Percentiles rank a stretch among this genome's conserved stretches.
These are phyloP conservation scores for Danaus melanippus DNA, from an alignment of 1,140 invertebrate genomes.

Conservation along the genomic window DNA sequence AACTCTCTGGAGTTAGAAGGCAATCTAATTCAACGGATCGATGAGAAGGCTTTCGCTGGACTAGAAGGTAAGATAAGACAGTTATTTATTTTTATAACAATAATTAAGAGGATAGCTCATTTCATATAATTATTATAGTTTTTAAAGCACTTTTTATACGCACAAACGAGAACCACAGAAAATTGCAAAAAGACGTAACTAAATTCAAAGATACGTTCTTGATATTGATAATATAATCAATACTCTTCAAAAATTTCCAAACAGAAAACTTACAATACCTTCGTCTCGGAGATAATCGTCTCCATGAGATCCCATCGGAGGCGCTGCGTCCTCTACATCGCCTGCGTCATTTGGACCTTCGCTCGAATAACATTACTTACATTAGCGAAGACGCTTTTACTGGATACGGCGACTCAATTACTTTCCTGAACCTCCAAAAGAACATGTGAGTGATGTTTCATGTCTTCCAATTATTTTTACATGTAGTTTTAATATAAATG, in stretches of 20 bases:
- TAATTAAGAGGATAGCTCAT: too few relatives aligned
- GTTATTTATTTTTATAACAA: too few relatives aligned
- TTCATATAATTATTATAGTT: too few relatives aligned
- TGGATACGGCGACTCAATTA: constrained; percentile 92
- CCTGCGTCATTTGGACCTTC: constrained; percentile 88
- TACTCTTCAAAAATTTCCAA: too few relatives aligned
- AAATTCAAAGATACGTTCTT: too few relatives aligned
- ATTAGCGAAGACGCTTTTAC: constrained; percentile 89
- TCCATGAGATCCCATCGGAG: constrained; percentile 86
- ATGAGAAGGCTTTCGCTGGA: constrained; percentile 87
- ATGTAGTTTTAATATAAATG: too few relatives aligned
- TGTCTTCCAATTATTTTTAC: too few relatives aligned
- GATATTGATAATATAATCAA: too few relatives aligned
- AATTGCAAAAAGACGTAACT: too few relatives aligned
- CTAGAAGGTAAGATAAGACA: constrained; percentile 79
- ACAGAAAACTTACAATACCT: constrained; percentile 86
- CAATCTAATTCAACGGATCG: constrained; percentile 84
- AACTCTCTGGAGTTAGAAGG: constrained; percentile 90
- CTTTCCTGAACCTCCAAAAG: constrained; percentile 91
- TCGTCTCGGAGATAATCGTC: constrained; percentile 87
- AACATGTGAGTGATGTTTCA: constrained; percentile 78
- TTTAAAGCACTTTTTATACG: too few relatives aligned
- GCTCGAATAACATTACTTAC: constrained; percentile 87
- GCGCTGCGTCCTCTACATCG: constrained; percentile 85
- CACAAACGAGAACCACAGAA: too few relatives aligned